Evolutionary conservation across 2,113 vertebrate genomes (phyloP).

Genomic region (Plectropomus leopardus): DNA sequence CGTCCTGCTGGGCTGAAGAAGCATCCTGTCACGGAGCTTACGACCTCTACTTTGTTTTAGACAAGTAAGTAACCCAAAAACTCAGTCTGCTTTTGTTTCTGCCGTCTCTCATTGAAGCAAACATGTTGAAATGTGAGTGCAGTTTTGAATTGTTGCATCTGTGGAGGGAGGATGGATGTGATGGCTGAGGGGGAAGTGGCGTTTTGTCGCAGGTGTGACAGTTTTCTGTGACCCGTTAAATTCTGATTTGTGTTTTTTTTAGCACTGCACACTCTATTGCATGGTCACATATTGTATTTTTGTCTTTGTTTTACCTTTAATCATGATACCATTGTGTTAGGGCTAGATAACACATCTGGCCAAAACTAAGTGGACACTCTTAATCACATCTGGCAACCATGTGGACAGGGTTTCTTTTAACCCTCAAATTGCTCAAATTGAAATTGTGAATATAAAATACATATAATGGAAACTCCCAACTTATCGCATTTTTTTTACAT

Average conservation of each 20-base stretch:
- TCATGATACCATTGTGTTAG: no score
- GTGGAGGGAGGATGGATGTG: neutral
- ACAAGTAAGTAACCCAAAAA: conserved; percentile 86
- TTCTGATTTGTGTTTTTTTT: neutral
- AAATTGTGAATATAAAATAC: no score
- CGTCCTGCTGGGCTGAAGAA: conserved; percentile 78
- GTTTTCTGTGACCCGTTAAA: neutral
- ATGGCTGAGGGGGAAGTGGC: no score
- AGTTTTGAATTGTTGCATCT: neutral
- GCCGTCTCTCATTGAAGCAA: no score
- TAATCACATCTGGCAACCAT: neutral
- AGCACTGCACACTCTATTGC: neutral
- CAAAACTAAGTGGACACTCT: neutral
- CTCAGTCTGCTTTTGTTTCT: neutral
- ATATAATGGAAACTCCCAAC: no score
- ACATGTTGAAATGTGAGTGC: neutral
- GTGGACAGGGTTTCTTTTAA: no score
- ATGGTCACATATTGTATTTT: neutral
- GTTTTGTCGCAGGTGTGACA: neutral
- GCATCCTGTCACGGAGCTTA: conserved; percentile 90
- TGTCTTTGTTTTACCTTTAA: no score
- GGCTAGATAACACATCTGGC: neutral
- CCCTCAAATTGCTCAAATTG: no score
- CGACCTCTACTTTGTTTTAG: conserved; percentile 94
- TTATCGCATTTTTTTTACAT: no score